Evolutionary conservation across 2,113 vertebrate genomes (phyloP).

Genomic region (Hyaena hyaena): DNA sequence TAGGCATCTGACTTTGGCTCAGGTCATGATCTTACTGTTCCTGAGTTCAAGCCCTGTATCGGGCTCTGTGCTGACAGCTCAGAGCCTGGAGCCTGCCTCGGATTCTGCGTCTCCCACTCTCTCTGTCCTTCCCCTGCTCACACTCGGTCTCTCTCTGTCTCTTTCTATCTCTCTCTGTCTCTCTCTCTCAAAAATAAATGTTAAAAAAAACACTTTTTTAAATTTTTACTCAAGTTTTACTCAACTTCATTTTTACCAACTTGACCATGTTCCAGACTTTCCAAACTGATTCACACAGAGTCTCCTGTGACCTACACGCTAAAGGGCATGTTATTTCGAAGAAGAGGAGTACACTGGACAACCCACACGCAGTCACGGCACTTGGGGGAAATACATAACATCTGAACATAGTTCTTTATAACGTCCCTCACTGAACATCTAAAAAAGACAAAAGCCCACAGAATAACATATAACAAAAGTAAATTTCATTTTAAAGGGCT

Average conservation of each 20-base stretch:
- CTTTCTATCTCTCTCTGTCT: not conserved
- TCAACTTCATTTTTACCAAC: slow-evolving; percentile 13
- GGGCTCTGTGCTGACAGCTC: not conserved
- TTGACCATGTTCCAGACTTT: not conserved
- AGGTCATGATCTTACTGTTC: not conserved
- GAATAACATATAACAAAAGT: not conserved
- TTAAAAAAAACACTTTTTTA: not conserved
- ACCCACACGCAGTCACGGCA: not conserved
- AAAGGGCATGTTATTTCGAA: not conserved
- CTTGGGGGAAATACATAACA: not conserved
- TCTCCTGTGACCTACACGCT: not conserved
- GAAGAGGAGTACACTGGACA: not conserved
- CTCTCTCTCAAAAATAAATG: not conserved
- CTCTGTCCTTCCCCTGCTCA: not conserved
- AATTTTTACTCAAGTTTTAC: not conserved
- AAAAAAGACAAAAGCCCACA: not conserved
- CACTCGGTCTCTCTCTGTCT: not conserved
- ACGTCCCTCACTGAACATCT: not conserved
- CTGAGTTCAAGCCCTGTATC: not conserved
- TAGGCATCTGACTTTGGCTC: not conserved
- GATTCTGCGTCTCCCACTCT: not conserved
- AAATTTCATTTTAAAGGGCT: not conserved
- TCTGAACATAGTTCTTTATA: not conserved
- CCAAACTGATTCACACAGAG: not conserved
- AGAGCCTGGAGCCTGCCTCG: not conserved